Evolutionary conservation across 2,797 vertebrate species (phyloP), one percentile per base, ranked within the genome.

Genomic region (Erithacus rubecula): DNA sequence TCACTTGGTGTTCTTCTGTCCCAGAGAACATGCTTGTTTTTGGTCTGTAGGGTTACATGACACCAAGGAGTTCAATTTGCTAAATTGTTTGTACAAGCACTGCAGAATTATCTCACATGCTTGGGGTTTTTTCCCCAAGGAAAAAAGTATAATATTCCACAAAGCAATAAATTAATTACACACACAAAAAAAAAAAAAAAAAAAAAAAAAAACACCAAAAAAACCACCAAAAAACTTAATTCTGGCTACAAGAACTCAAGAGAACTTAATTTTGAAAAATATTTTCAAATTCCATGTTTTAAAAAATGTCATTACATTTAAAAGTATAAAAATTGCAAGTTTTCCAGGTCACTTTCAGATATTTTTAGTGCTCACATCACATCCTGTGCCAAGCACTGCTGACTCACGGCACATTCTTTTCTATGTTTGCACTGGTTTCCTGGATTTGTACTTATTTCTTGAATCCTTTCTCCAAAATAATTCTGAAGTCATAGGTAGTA

Each of bases 41-140:
- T 29, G 34, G 4, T 26, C 26, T 80, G 6, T 32, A 44, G 37
- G 5, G 14, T 44, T 91, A 46, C 49, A 59, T 51, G 26, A 30
- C 15, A 59, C 44, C 36, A 43, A 37, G 52, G 29, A 46, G 13
- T 49, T 17, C 46, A 34, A 3, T 60, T 46, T 49, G 9, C 23
- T 65, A 10, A 5, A 11, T 6, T 65, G 19, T 56, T 89, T 49
- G 6, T 65, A 56, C 16, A 68, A 82, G 41, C 24, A 64, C 18
- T 10, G 46, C 13, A 67, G 63, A 78, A 43, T 52, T 37, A 47
- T 46, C 24, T 47, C 18, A 55, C 52, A 71, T 18, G 5, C 12
- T 6, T 3, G 15, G 32, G 3, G 0, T 2, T 37, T 4, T 30
- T 62, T 16, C 1, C 9, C 8, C 12, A 15, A 10, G 8, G 8